Evolutionary conservation across 2,888 invertebrate species (phyloP), one percentile per base, ranked within the genome.

Genomic region (Eueremaeus valkanovi): DNA sequence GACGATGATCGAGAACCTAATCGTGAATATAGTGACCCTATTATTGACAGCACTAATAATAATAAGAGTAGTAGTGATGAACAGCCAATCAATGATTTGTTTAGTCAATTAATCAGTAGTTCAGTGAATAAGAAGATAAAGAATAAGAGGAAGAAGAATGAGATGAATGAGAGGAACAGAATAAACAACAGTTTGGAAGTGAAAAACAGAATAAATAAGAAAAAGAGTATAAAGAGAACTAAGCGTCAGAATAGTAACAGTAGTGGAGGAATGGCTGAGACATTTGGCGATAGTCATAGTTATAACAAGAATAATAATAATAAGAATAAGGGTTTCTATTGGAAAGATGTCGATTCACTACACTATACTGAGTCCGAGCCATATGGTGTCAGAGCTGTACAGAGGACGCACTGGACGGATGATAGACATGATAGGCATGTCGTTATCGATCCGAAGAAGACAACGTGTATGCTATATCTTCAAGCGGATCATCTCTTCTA

Each of bases 401-500:
- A 63, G 76, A 79, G 72, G 79, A 80, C 74, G 40, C 78, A 76
- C 68, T 81, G 72, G 80, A 55, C 78, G 24, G 78, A 78, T 24
- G 78, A 78, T 61, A 55, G 76, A 49, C 75, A 76, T 11, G 78
- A 80, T 51, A 61, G 78, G n/a, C 78, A 79, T 66, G 68, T 81
- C 11, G 78, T 77, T 8, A 76, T 77, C 13, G 77, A 79, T 68
- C 78, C 78, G 18, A 81, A 77, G 73, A 78, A 95, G 84, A 94
- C 92, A 51, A 95, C 95, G 0, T 97, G 97, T 82, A 92, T 95
- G 88, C 87, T 97, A 76, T 96, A 95, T 84, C 87, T 99, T 81
- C 95, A 97, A 85, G 96, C 98, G 3, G 87, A 87, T 79, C 96
- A 97, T 84, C 90, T 95, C 85, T 93, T 99, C 85, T 98, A 92